These are phyloP conservation scores for Molanna angustata DNA, from an alignment of 2,888 invertebrate species.

Conservation along the genomic window DNA sequence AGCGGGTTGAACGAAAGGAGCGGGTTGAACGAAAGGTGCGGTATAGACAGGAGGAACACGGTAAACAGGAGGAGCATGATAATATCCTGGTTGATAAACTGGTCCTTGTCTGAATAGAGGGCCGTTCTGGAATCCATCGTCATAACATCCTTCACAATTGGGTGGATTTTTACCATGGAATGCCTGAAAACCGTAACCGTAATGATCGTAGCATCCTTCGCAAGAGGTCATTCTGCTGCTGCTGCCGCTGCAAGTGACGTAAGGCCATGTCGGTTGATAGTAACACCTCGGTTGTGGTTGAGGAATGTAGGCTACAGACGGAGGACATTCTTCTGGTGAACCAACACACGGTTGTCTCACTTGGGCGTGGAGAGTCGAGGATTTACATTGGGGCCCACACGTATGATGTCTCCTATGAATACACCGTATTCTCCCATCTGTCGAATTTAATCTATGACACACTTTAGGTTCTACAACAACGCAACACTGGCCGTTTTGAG, in stretches of 20 bases:
- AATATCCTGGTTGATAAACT: slow-evolving; percentile 34
- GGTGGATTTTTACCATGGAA: slow-evolving; percentile 19
- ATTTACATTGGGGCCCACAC: slow-evolving; percentile 40
- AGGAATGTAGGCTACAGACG: slow-evolving; percentile 36
- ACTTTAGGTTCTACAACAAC: slow-evolving; percentile 42
- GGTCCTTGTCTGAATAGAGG: slow-evolving; percentile 40
- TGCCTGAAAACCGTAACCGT: slow-evolving; percentile 30
- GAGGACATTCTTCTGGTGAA: slow-evolving; percentile 35
- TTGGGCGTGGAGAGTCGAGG: slow-evolving; percentile 41
- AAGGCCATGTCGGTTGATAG: slow-evolving; percentile 42
- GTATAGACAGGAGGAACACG: not conserved
- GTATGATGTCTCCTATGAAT: slow-evolving; percentile 38
- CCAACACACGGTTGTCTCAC: slow-evolving; percentile 27
- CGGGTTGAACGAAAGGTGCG: too few species aligned
- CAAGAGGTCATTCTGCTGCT: slow-evolving; percentile 34
- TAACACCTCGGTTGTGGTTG: slow-evolving; percentile 42
- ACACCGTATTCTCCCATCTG: slow-evolving; percentile 37
- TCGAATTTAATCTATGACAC: slow-evolving; percentile 34
- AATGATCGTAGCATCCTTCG: slow-evolving; percentile 42
- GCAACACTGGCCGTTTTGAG: slow-evolving; percentile 37
- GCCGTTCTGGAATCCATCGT: slow-evolving; percentile 38
- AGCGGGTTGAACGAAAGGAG: not conserved
- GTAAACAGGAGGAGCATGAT: slow-evolving; percentile 25
- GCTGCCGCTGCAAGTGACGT: slow-evolving; percentile 35
- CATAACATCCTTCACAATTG: slow-evolving; percentile 37